A percentile compares a stretch with the other conserved stretches of the same genome.
phyloP scores from a whole-genome alignment of 2,797 vertebrate genomes.

The Leptoclinus maculatus region DNA sequence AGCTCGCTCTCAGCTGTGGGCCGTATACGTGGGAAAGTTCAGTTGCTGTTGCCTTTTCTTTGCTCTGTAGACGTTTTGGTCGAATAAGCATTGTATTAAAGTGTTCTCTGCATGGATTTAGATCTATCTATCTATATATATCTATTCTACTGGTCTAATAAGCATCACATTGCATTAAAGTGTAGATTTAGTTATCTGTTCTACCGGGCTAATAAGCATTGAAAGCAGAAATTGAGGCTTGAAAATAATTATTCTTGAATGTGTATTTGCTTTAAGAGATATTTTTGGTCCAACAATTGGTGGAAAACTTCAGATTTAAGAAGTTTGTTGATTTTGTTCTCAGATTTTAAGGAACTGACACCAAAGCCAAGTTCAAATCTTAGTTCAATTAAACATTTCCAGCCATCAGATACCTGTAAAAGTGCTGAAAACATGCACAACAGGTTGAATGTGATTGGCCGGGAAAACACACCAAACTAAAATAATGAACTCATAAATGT shows the following conservation, averaged over 20 bases:
- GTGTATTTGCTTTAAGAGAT: background rate
- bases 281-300: background rate
- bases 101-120: too few species aligned
- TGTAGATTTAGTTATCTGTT: too few species aligned
- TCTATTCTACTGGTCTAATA: too few species aligned
- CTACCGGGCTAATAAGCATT: background rate
- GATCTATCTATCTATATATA: too few species aligned
- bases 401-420: too few species aligned
- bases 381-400: background rate
- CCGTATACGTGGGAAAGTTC: conserved; percentile 24
- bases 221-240: background rate
- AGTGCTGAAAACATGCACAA: background rate
- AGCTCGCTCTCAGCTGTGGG: conserved; percentile 36
- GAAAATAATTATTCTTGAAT: background rate
- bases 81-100: too few species aligned
- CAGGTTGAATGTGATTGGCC: background rate
- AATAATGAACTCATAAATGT: background rate
- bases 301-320: background rate
- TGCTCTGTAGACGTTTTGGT: conserved; percentile 7
- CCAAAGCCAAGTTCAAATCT: background rate
- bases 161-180: too few species aligned
- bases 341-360: background rate
- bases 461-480: background rate
- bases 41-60: conserved; percentile 5
- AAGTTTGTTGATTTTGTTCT: background rate